phyloP scores from a whole-genome alignment of 2,113 vertebrate species.

The Rhynchopsitta pachyrhyncha region DNA sequence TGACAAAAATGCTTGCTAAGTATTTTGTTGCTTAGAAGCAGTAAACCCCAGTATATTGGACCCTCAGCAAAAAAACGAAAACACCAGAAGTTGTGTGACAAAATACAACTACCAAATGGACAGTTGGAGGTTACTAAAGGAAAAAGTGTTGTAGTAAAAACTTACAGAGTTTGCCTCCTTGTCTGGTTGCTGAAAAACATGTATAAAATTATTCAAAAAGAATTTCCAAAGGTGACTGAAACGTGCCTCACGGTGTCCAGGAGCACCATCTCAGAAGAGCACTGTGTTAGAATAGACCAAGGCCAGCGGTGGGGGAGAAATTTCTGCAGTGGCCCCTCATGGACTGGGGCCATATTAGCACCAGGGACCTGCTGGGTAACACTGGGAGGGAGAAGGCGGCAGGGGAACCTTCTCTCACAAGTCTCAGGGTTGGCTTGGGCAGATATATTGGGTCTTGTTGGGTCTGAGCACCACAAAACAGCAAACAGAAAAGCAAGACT shows the following conservation, averaged over 20 bases:
- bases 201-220: background rate
- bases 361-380: background rate
- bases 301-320: background rate
- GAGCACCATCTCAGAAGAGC: background rate
- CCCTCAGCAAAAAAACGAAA: background rate
- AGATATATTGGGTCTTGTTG: fast-evolving
- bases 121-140: background rate
- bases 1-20: background rate
- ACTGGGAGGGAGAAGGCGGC: background rate
- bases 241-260: background rate
- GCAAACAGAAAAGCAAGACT: background rate
- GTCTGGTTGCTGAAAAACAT: background rate
- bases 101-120: background rate
- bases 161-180: background rate
- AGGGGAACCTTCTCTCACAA: background rate
- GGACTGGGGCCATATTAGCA: background rate
- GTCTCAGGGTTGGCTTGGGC: background rate
- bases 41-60: background rate
- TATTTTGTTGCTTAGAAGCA: background rate
- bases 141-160: background rate
- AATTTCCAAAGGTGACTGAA: background rate
- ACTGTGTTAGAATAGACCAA: background rate
- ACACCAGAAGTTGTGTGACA: background rate
- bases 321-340: background rate
- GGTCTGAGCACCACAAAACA: background rate